Percentiles rank a stretch among this genome's conserved stretches.
These are phyloP conservation scores for Polylopha cassiicola DNA, from an alignment of 2,888 invertebrate species.

Conservation along the genomic window DNA sequence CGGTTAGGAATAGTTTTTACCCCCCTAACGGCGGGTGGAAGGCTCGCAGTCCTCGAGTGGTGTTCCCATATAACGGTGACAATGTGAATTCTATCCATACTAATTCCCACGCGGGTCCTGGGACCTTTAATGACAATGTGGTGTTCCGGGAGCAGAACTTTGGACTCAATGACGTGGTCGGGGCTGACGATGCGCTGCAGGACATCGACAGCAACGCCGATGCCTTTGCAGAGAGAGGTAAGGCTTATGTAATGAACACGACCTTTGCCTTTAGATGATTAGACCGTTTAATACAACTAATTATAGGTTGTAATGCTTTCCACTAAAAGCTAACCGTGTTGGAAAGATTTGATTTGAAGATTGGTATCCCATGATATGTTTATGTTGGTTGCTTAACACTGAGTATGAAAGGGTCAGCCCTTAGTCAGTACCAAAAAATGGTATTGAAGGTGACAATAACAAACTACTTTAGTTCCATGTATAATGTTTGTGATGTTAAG, in stretches of 20 bases:
- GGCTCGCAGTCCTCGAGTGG: conserved; percentile 66
- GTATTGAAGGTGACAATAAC: no score
- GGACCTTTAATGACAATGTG: conserved; percentile 65
- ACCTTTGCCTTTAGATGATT: background rate
- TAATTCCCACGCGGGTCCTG: conserved; percentile 60
- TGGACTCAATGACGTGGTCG: conserved; percentile 75
- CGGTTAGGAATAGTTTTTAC: conserved; percentile 53
- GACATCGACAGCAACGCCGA: conserved; percentile 74
- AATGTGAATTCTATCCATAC: conserved; percentile 60
- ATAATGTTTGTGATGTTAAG: no score
- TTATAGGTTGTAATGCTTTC: no score
- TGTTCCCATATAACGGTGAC: conserved; percentile 66
- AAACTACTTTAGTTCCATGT: no score
- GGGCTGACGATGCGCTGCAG: conserved; percentile 79
- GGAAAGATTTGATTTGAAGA: no score
- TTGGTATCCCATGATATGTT: no score
- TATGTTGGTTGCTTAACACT: no score
- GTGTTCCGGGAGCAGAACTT: conserved; percentile 79
- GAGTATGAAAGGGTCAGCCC: no score
- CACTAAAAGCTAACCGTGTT: no score
- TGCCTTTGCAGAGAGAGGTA: conserved; percentile 81
- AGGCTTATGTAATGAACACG: no score
- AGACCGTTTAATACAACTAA: background rate
- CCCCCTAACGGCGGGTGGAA: conserved; percentile 56
- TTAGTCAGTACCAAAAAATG: no score